Evolutionary conservation across 2,113 vertebrate genomes (phyloP).

Genomic region (Australoheros scitulus): DNA sequence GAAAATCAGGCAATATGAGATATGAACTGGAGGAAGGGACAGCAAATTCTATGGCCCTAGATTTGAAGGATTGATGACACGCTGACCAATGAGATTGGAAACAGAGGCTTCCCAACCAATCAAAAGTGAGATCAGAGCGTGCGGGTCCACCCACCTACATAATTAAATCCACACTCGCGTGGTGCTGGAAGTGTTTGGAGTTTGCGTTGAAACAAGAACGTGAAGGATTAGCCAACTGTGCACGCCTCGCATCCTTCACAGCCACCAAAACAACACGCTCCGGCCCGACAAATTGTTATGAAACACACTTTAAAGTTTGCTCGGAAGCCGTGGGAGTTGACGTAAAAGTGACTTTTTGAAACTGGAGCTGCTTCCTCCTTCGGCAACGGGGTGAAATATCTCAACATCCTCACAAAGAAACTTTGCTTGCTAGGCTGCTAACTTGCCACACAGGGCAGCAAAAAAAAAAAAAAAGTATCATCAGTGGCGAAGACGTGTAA

Average conservation of each 20-base stretch:
- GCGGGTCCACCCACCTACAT: conserved; percentile 25
- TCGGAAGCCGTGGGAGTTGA: conserved; percentile 37
- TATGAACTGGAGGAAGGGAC: conserved; percentile 47
- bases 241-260: conserved; percentile 22
- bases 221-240: not conserved
- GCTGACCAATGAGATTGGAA: conserved; percentile 56
- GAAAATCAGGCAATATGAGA: conserved; percentile 9
- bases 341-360: conserved; percentile 47
- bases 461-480: conserved; percentile 34
- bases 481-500: not conserved
- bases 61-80: conserved; percentile 57
- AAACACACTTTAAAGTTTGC: conserved; percentile 3
- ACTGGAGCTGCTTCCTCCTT: conserved; percentile 66
- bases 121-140: not conserved
- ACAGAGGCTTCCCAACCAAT: conserved; percentile 44
- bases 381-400: conserved; percentile 55
- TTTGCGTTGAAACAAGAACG: conserved; percentile 16
- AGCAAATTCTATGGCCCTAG: not conserved
- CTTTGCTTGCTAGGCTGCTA: conserved; percentile 76
- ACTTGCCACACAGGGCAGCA: conserved; percentile 49
- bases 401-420: conserved; percentile 78
- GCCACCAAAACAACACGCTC: conserved; percentile 11
- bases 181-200: conserved; percentile 57
- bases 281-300: conserved; percentile 24
- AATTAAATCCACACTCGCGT: conserved; percentile 76